Conservation (phyloP, 2,888 invertebrate species). For the Heteromyza rotundicornis region DNA sequence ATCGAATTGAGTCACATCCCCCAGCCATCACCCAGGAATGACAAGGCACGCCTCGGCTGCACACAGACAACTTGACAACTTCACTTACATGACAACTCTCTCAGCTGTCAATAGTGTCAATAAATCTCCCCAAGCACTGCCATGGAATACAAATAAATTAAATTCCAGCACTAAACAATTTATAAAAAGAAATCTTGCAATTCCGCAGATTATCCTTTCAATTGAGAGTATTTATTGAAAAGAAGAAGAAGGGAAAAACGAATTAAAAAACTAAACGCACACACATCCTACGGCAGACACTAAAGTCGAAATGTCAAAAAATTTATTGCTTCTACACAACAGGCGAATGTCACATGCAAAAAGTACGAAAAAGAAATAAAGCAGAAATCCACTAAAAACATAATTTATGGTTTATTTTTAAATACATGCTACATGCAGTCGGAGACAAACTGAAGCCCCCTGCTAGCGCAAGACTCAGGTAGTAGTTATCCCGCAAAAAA, state of each 20-base stretch:
- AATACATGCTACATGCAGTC: not conserved
- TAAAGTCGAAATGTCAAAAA: constrained; percentile 14
- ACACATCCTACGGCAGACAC: no score
- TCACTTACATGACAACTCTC: not conserved
- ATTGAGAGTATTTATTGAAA: not conserved
- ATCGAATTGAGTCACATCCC: no score
- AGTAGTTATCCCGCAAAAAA: no score
- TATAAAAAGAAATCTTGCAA: not conserved
- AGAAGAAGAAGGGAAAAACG: no score
- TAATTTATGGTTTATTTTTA: constrained; percentile 43
- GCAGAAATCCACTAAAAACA: constrained; percentile 34
- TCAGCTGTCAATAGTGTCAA: not conserved
- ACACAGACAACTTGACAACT: not conserved
- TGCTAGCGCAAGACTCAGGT: no score
- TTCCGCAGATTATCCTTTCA: not conserved
- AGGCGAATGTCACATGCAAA: constrained; percentile 22
- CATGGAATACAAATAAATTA: not conserved
- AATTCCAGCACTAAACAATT: not conserved
- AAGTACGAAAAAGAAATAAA: constrained; percentile 18
- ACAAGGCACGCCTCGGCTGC: no score
- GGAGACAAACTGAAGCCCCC: no score
- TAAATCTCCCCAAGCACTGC: not conserved
- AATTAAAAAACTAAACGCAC: not conserved
- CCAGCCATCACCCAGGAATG: no score
- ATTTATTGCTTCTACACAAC: constrained; percentile 35